These are phyloP conservation scores for Trypoxylus dichotomus DNA, from an alignment of 1,140 invertebrate species.

Conservation along the genomic window DNA sequence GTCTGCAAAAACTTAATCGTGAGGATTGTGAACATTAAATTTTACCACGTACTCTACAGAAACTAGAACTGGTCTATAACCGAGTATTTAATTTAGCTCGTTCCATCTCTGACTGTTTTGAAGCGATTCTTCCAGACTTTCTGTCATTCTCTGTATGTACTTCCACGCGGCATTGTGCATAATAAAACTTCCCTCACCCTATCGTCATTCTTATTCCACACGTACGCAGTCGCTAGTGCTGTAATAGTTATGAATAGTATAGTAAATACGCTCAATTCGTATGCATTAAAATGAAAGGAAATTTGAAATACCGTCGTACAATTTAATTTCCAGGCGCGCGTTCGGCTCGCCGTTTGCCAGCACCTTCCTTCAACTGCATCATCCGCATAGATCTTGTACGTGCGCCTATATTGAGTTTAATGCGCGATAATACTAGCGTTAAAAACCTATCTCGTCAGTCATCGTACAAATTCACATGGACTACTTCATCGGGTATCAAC, in stretches of 20 bases:
- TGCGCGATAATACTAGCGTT: slow-evolving; percentile 7
- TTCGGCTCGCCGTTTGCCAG: neutral
- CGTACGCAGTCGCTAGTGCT: neutral
- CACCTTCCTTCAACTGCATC: neutral
- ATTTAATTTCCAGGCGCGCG: neutral
- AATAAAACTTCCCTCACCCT: neutral
- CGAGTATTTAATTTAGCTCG: too few species aligned
- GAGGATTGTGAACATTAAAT: too few species aligned
- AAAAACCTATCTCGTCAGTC: slow-evolving; percentile 6
- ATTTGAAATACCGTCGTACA: slow-evolving; percentile 11
- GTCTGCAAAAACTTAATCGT: too few species aligned
- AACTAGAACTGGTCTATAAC: too few species aligned
- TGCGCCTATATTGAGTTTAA: slow-evolving; percentile 13
- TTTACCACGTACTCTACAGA: too few species aligned
- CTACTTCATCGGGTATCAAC: slow-evolving; percentile 13
- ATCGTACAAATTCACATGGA: neutral
- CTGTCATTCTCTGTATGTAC: neutral
- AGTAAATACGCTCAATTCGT: neutral
- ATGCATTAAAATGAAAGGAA: slow-evolving; percentile 7
- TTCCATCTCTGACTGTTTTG: too few species aligned
- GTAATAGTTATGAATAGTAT: slow-evolving; percentile 12
- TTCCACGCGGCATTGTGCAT: neutral
- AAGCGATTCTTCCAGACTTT: neutral
- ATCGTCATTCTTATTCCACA: neutral
- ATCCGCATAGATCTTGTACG: neutral